These are phyloP conservation scores for Crocuta crocuta DNA, from an alignment of 2,113 vertebrate species.

Conservation along the genomic window DNA sequence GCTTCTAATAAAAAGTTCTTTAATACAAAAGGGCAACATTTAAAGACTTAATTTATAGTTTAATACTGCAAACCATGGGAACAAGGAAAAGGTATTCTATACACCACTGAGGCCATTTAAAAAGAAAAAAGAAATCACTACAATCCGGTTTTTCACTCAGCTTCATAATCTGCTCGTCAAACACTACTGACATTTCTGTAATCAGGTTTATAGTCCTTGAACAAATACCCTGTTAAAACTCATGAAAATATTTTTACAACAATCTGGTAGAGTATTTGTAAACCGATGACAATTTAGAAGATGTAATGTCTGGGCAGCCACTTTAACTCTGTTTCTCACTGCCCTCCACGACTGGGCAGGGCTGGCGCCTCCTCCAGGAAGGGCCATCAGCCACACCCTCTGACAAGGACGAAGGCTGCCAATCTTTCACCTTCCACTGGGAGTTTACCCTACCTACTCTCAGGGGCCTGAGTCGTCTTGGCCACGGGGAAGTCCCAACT, in stretches of 20 bases:
- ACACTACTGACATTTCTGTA: not conserved
- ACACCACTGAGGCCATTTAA: not conserved
- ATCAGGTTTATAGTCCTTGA: not conserved
- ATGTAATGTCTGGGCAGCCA: not conserved
- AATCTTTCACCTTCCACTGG: not conserved
- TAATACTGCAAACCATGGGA: not conserved
- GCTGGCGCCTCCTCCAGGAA: not conserved
- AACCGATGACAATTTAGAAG: not conserved
- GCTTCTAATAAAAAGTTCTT: constrained; percentile 22
- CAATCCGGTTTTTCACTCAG: not conserved
- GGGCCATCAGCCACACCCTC: not conserved
- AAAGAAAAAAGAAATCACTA: not conserved
- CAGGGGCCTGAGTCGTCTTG: no score
- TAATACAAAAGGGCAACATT: constrained; percentile 19
- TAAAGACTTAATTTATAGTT: constrained; percentile 7
- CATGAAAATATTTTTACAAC: not conserved
- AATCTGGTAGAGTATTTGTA: not conserved
- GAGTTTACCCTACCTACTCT: not conserved
- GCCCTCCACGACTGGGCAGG: not conserved
- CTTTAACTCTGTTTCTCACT: not conserved
- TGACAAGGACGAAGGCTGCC: not conserved
- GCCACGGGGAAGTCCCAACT: not conserved
- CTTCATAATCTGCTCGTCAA: constrained; percentile 17
- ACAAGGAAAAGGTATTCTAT: not conserved
- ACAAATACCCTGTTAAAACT: constrained; percentile 4